Percentiles rank a stretch among this genome's conserved stretches.
phyloP scores from a whole-genome alignment of 1,140 invertebrate genomes.

The Arctopsyche grandis region DNA sequence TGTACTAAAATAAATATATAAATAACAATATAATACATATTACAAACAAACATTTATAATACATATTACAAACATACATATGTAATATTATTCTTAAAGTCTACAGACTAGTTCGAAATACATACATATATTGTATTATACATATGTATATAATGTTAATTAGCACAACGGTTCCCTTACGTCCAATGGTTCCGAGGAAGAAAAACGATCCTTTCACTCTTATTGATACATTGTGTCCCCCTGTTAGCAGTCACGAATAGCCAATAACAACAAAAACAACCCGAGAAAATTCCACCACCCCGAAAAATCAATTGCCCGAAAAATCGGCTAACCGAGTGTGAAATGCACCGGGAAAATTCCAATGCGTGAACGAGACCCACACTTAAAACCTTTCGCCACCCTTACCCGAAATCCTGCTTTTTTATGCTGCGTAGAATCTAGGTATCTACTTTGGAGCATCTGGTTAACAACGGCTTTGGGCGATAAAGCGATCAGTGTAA shows the following conservation, averaged over 20 bases:
- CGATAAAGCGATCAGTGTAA: too few relatives aligned
- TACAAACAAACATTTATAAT: too few relatives aligned
- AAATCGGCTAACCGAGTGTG: constrained; percentile 51
- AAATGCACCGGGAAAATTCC: constrained; percentile 51
- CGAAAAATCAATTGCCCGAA: constrained; percentile 53
- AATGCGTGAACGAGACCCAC: constrained; percentile 24
- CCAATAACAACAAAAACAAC: constrained; percentile 22
- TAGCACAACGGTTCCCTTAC: too few relatives aligned
- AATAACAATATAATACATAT: too few relatives aligned
- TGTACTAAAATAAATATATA: too few relatives aligned
- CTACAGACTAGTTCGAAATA: too few relatives aligned
- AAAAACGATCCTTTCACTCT: constrained; percentile 30
- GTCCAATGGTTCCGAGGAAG: background rate
- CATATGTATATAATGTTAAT: too few relatives aligned
- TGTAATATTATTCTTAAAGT: too few relatives aligned
- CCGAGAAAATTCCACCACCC: constrained; percentile 22
- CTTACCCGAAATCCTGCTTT: background rate
- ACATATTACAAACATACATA: too few relatives aligned
- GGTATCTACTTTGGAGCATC: background rate
- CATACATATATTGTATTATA: too few relatives aligned
- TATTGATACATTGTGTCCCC: constrained; percentile 29
- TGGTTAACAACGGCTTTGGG: too few relatives aligned
- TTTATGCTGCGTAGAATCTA: background rate
- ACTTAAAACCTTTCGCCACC: constrained; percentile 1
- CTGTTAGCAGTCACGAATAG: constrained; percentile 7